A percentile compares a stretch with the other conserved stretches of the same genome.
Conservation (phyloP, 1,140 invertebrate species). For the Drosophila baimaii region DNA sequence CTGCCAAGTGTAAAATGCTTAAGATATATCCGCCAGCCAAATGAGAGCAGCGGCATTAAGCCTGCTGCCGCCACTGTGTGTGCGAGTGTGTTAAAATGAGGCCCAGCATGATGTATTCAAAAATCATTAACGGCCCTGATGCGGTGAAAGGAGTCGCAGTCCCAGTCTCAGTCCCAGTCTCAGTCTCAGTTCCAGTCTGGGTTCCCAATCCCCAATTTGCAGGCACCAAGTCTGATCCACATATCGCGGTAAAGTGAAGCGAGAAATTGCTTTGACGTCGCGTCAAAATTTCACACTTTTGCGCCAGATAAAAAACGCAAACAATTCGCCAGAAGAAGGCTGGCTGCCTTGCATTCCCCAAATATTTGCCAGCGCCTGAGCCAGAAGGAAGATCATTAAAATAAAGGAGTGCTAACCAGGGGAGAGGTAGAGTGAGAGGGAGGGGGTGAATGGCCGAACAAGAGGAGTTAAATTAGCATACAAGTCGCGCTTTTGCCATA, state of each 20-base stretch:
- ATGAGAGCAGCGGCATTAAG: constrained; percentile 22
- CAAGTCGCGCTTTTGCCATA: constrained; percentile 81
- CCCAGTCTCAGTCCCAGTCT: not conserved
- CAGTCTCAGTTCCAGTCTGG: constrained; percentile 4
- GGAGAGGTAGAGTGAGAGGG: too few relatives aligned
- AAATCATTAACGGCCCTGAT: constrained; percentile 68
- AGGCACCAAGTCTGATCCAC: constrained; percentile 58
- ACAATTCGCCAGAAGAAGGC: constrained; percentile 25
- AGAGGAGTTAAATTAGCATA: constrained; percentile 74
- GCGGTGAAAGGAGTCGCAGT: constrained; percentile 41
- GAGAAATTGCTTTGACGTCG: constrained; percentile 77
- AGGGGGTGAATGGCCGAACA: constrained; percentile 19
- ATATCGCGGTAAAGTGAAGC: constrained; percentile 75
- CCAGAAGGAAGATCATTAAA: constrained; percentile 71
- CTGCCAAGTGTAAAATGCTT: constrained; percentile 50
- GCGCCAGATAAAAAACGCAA: constrained; percentile 69
- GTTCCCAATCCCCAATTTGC: constrained; percentile 7
- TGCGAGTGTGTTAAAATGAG: constrained; percentile 53
- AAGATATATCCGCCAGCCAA: constrained; percentile 21
- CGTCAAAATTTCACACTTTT: constrained; percentile 82
- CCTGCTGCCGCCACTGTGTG: constrained; percentile 4
- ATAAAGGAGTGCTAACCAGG: constrained; percentile 43
- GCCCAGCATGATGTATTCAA: constrained; percentile 75
- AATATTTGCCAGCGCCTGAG: constrained; percentile 68
- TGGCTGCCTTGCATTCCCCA: constrained; percentile 56